Evolutionary conservation across 2,797 vertebrate genomes (phyloP).

Genomic region (Siniperca undulata): DNA sequence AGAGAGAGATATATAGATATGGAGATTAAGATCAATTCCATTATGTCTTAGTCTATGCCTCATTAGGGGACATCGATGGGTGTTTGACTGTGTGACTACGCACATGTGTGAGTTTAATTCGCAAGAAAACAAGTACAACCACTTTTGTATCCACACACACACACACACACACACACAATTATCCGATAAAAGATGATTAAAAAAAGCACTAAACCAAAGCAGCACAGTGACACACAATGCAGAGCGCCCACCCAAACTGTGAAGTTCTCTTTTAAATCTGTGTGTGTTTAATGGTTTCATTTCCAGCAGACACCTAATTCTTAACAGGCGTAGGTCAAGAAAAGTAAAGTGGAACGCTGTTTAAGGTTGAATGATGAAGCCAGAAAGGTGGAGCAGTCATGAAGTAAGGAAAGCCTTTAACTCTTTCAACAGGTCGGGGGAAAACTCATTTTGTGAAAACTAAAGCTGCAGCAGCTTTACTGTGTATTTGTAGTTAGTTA

Average conservation of each 20-base stretch:
- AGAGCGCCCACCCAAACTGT: neutral
- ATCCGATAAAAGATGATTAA: neutral
- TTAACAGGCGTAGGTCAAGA: neutral
- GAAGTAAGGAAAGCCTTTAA: too few species aligned
- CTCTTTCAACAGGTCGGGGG: too few species aligned
- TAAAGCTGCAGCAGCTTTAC: too few species aligned
- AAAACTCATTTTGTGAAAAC: too few species aligned
- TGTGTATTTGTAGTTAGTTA: too few species aligned
- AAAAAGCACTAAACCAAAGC: neutral
- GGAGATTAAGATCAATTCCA: slow-evolving; percentile 18
- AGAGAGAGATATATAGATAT: neutral
- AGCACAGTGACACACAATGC: neutral
- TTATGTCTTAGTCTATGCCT: neutral
- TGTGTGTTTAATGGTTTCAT: neutral
- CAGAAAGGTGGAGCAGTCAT: too few species aligned
- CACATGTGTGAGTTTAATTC: neutral
- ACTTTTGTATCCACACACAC: neutral
- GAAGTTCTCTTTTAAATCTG: neutral
- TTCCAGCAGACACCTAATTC: neutral
- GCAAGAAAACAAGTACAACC: neutral
- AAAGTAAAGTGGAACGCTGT: neutral
- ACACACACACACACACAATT: neutral
- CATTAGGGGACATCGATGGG: neutral
- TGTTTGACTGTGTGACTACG: neutral
- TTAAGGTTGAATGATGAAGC: neutral